Evolutionary conservation across 2,888 invertebrate genomes (phyloP), one percentile per base, ranked within the genome.

Genomic region (Lepidonotus clava): DNA sequence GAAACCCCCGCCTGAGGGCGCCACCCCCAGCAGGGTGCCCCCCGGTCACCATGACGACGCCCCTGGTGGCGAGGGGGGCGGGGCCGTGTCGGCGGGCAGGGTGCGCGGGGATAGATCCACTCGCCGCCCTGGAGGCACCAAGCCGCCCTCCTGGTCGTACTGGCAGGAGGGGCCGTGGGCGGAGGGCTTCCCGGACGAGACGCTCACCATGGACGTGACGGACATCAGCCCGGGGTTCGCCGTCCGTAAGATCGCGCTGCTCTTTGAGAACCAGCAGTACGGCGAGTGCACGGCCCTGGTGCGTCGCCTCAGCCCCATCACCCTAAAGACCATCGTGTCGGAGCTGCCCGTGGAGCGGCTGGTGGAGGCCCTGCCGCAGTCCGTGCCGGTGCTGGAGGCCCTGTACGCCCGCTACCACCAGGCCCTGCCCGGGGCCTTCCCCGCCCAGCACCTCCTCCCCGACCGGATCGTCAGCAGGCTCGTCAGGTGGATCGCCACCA

Each of bases 201-300:
- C 83, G 6, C 32, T 83, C 18, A 83, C 83, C 56, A 83, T 83
- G 83, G 83, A 53, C 21, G 56, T 24, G 4, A 21, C 53, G 0
- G 95, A 95, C 85, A 93, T 95, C 46, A 94, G 94, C 84, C 95
- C 95, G 1, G 92, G 95, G 36, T 94, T 95, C 88, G 95, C 95
- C 41, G 94, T 95, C 46, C 94, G 95, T 86, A 93, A 94, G 89
- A 95, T 98, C 90, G 95, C 98, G 92, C 95, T 97, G 85, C 95
- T 98, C 90, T 97, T 97, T 90, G 98, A 98, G 93, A 97, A 97
- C 11, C 95, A 97, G 40, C 98, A 98, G 94, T 98, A 97, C 93
- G 95, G 97, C n/a, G 98, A 98, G 93, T 98, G 98, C 6, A 97
- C 98, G 0, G 96, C 96, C 67, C 96, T 98, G 87, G 95, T 98